phyloP scores from a whole-genome alignment of 1,140 invertebrate genomes.

The Drosophila lowei region DNA sequence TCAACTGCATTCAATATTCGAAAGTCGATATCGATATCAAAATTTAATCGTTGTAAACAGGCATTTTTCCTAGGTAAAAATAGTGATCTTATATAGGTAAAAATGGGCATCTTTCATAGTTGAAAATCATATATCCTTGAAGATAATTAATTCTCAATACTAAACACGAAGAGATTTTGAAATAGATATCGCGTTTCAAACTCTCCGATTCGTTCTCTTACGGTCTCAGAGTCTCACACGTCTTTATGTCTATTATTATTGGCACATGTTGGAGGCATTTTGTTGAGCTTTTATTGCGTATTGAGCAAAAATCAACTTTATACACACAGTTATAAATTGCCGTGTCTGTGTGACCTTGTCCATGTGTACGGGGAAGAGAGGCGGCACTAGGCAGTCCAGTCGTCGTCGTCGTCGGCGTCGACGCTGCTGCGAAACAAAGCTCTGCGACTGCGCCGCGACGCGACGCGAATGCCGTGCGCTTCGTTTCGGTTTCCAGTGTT shows the following conservation, averaged over 20 bases:
- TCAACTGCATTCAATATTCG: too few relatives aligned
- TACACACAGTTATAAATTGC: slow-evolving; percentile 6
- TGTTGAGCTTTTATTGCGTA: slow-evolving; percentile 24
- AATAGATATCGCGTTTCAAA: too few relatives aligned
- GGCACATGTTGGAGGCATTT: slow-evolving; percentile 28
- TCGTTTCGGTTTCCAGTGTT: slow-evolving; percentile 46
- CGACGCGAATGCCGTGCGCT: slow-evolving; percentile 6
- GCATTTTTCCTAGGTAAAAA: too few relatives aligned
- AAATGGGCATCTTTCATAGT: too few relatives aligned
- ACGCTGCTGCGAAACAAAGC: slow-evolving; percentile 1
- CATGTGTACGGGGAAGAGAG: slow-evolving; percentile 7
- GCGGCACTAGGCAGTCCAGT: too few relatives aligned
- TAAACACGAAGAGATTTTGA: too few relatives aligned
- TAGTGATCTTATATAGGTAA: too few relatives aligned
- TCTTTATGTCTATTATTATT: slow-evolving; percentile 39
- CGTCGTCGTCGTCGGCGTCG: too few relatives aligned
- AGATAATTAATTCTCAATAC: too few relatives aligned
- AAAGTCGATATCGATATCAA: too few relatives aligned
- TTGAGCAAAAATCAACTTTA: slow-evolving; percentile 47
- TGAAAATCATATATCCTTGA: too few relatives aligned
- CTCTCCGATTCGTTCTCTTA: neutral
- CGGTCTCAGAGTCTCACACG: neutral
- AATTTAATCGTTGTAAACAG: too few relatives aligned
- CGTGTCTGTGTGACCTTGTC: slow-evolving; percentile 23
- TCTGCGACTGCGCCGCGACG: slow-evolving; percentile 33